phyloP scores from a whole-genome alignment of 2,888 invertebrate species.

The Heteromyza rotundicornis region DNA sequence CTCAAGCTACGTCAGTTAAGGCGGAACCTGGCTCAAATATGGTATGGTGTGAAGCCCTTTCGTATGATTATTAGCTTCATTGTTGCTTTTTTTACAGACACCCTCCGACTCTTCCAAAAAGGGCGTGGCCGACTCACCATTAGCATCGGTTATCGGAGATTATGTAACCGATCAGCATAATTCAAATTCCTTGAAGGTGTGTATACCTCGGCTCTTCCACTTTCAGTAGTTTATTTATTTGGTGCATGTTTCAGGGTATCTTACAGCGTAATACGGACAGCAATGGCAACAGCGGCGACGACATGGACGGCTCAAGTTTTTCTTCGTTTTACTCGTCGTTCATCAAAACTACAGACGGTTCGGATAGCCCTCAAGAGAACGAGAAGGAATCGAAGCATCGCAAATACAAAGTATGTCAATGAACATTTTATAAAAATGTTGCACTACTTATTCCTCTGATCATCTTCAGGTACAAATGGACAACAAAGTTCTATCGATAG shows the following conservation, averaged over 20 bases:
- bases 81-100: conserved; percentile 61
- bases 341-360: conserved; percentile 69
- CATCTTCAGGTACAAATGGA: conserved; percentile 21
- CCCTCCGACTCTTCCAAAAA: conserved; percentile 69
- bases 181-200: conserved; percentile 42
- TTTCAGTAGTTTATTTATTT: neutral
- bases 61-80: too few relatives aligned
- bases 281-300: conserved; percentile 60
- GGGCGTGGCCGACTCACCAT: conserved; percentile 63
- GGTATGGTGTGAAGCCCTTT: conserved; percentile 39
- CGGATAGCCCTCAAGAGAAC: conserved; percentile 56
- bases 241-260: neutral
- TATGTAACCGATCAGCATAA: conserved; percentile 45
- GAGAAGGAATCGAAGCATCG: conserved; percentile 52
- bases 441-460: conserved; percentile 5
- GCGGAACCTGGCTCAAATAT: conserved; percentile 59
- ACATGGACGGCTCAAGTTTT: conserved; percentile 69
- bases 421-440: neutral
- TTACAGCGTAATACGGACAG: conserved; percentile 52
- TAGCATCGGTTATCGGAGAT: conserved; percentile 51
- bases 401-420: conserved; percentile 41
- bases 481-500: conserved; percentile 33
- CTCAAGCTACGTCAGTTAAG: conserved; percentile 57
- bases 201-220: neutral
- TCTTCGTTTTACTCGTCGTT: conserved; percentile 77